phyloP scores from a whole-genome alignment of 2,888 invertebrate genomes.

The Tiliacea aurago region DNA sequence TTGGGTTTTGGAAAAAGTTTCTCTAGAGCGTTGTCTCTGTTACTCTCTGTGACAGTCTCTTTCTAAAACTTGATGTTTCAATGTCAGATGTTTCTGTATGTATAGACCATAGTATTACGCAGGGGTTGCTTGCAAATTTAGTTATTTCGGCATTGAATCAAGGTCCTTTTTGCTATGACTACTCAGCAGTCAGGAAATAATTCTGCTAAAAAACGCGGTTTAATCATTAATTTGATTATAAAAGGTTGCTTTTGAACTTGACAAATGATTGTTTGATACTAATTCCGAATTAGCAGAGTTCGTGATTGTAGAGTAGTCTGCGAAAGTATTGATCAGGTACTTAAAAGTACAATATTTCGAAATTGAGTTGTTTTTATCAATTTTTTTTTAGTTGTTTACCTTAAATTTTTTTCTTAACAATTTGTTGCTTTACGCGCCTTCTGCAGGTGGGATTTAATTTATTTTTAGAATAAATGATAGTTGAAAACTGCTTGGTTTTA shows the following conservation, averaged over 20 bases:
- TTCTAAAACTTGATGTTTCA: constrained; percentile 21
- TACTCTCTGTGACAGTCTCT: neutral
- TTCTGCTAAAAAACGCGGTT: constrained; percentile 8
- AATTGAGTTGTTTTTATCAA: constrained; percentile 45
- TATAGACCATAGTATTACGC: constrained; percentile 2
- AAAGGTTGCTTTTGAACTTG: constrained; percentile 33
- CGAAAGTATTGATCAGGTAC: constrained; percentile 34
- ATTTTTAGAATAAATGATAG: constrained; percentile 69
- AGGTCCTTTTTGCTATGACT: neutral
- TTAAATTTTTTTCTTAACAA: constrained; percentile 32
- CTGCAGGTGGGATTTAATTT: constrained; percentile 63
- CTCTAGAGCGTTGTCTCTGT: neutral
- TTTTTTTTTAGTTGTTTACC: constrained; percentile 34
- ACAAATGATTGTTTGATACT: constrained; percentile 22
- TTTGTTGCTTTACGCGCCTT: constrained; percentile 47
- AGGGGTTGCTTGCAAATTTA: constrained; percentile 13
- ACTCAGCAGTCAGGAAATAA: constrained; percentile 7
- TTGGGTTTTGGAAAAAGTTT: constrained; percentile 9
- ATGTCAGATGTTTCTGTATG: constrained; percentile 9
- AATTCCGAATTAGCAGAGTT: constrained; percentile 26
- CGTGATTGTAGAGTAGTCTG: constrained; percentile 10
- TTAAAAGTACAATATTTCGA: constrained; percentile 45
- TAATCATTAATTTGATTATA: constrained; percentile 31
- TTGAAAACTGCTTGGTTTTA: constrained; percentile 55
- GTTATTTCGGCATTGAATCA: constrained; percentile 15